Percentiles rank a stretch among this genome's conserved stretches.
Evolutionary conservation across 2,113 vertebrate genomes (phyloP).

Genomic region (Upupa epops): DNA sequence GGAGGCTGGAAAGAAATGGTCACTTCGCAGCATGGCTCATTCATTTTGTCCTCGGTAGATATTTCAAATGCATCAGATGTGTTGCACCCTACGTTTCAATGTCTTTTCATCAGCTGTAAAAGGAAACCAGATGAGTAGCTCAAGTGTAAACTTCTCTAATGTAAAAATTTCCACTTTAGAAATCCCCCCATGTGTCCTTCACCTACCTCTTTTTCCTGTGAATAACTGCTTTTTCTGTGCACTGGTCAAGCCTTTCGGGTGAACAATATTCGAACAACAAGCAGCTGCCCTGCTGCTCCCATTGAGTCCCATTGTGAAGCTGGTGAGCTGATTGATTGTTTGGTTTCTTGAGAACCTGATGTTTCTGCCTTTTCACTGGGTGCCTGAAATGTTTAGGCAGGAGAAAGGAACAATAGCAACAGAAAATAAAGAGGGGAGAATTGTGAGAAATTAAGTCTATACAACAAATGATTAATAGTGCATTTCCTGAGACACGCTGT

Average conservation of each 20-base stretch:
- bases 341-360: constrained; percentile 42
- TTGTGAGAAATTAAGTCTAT: constrained; percentile 19
- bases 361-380: constrained; percentile 34
- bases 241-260: background rate
- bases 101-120: background rate
- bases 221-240: constrained; percentile 19
- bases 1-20: background rate
- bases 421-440: constrained; percentile 13
- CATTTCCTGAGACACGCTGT: background rate
- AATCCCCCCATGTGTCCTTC: constrained; percentile 37
- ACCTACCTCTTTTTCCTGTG: constrained; percentile 10
- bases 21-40: background rate
- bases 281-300: constrained; percentile 46
- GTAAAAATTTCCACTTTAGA: constrained; percentile 24
- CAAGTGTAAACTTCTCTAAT: background rate
- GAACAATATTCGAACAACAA: constrained; percentile 15
- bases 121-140: background rate
- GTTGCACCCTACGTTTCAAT: background rate
- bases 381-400: background rate
- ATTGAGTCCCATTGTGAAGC: constrained; percentile 20
- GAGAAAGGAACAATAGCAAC: constrained; percentile 26
- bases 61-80: background rate
- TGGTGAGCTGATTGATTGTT: constrained; percentile 37
- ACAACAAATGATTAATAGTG: constrained; percentile 21
- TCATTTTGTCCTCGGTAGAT: background rate